These are phyloP conservation scores for Buphagus erythrorhynchus DNA, from an alignment of 2,797 vertebrate species.

Conservation along the genomic window DNA sequence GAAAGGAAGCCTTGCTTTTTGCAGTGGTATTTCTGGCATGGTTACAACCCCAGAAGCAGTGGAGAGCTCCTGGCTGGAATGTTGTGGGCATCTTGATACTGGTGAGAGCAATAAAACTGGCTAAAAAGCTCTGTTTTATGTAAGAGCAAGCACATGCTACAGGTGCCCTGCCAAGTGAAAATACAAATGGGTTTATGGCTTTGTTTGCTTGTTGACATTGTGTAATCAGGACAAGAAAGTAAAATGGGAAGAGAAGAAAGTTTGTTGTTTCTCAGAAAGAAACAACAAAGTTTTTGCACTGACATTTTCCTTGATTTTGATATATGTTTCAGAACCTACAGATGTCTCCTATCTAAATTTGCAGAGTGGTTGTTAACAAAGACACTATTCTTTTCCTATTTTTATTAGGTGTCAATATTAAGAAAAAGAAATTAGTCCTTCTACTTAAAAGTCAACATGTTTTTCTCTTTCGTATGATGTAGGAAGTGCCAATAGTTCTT, in stretches of 20 bases:
- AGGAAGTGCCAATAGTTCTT: background rate
- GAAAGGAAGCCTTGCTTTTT: conserved; percentile 5
- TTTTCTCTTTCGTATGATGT: background rate
- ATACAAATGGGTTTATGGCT: conserved; percentile 30
- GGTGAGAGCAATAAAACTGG: conserved; percentile 8
- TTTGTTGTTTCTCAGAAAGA: conserved; percentile 9
- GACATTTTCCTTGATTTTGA: background rate
- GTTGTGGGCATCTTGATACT: conserved; percentile 18
- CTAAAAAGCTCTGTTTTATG: conserved; percentile 42
- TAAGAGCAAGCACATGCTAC: conserved; percentile 19
- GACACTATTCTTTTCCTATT: background rate
- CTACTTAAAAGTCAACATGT: background rate
- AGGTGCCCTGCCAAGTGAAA: conserved; percentile 47
- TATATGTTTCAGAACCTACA: background rate
- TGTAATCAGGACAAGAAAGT: conserved; percentile 31
- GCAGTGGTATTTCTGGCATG: conserved; percentile 47
- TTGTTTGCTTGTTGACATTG: conserved; percentile 61
- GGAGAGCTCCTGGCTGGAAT: conserved; percentile 29
- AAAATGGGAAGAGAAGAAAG: background rate
- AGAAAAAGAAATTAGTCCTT: background rate
- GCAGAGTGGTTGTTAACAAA: background rate
- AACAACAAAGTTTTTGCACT: background rate
- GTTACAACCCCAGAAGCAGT: conserved; percentile 17
- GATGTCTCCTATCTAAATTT: background rate
- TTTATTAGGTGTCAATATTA: background rate